Evolutionary conservation across 2,797 vertebrate species (phyloP), one percentile per base, ranked within the genome.

Genomic region (Sebastes jordani): DNA sequence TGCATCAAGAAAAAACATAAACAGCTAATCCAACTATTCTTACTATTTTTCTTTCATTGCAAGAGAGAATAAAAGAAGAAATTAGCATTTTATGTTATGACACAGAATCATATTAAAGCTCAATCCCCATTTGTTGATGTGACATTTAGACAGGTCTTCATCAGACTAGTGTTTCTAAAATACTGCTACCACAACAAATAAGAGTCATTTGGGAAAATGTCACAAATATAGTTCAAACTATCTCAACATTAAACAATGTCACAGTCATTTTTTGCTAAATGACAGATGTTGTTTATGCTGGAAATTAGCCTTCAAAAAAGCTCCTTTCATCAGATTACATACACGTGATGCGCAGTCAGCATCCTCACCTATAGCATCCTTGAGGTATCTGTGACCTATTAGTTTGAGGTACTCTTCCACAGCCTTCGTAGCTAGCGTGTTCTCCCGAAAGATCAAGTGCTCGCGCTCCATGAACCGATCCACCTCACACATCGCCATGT

Each of bases 391-490:
- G 95, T 99, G 97, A 93, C 98, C 98, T 54, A 99, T 99, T 92
- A 99, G 95, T 94, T 99, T 98, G 96, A 99, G 98, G 90, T 98
- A 99, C 95, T 99, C 98, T 94, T 99, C 98, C 94, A 99, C 98
- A 89, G 98, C 98, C 97, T 99, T 99, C 60, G 98, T 99, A 89
- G 98, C 98, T 42, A 99, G 97, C 11, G 98, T 99, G 95, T 99
- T 99, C 92, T 99, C 98, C 75, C 98, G 96, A 93, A 99, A 99
- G 93, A 99, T 98, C 88, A 99, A 94, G 92, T 99, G 98, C 88
- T 99, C 98, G 22, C 98, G 96, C 92, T 99, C 98, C 92, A 99
- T 97, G 93, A 98, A 99, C 69, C 98, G 97, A 93, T 99, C 98
- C 78, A 99, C 98, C 88, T 99, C 98, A 42, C 97, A 97, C 97